Conservation (phyloP, 1,140 invertebrate genomes). For the Paracyclopina nana region DNA sequence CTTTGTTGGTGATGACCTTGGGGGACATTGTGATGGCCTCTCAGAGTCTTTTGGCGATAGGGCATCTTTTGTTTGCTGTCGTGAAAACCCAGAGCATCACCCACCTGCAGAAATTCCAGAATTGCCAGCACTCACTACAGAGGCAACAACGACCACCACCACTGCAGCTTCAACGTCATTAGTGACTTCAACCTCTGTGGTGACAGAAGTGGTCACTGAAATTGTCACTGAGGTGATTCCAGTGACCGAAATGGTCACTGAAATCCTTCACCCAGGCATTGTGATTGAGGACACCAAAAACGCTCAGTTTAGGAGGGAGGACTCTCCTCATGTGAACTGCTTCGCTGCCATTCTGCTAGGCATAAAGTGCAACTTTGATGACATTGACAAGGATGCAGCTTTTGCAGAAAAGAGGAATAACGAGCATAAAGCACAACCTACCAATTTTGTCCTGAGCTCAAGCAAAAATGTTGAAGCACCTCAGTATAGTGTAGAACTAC, state of each 20-base stretch:
- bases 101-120: constrained; percentile 7
- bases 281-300: background rate
- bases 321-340: background rate
- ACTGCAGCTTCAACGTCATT: background rate
- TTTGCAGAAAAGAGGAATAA: background rate
- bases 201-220: constrained; percentile 6
- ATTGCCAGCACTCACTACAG: too few relatives aligned
- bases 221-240: constrained; percentile 5
- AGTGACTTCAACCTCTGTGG: background rate
- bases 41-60: constrained; percentile 28
- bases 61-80: constrained; percentile 28
- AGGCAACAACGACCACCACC: background rate
- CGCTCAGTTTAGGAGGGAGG: background rate
- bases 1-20: constrained; percentile 25
- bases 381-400: background rate
- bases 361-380: background rate
- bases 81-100: constrained; percentile 19
- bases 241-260: background rate
- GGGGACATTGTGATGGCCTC: constrained; percentile 28
- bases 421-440: background rate
- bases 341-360: background rate
- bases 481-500: too few relatives aligned
- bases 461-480: too few relatives aligned
- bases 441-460: too few relatives aligned
- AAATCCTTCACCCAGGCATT: background rate